A percentile compares a stretch with the other conserved stretches of the same genome.
Conservation (phyloP, 2,888 invertebrate species). For the Sinelater perroti region DNA sequence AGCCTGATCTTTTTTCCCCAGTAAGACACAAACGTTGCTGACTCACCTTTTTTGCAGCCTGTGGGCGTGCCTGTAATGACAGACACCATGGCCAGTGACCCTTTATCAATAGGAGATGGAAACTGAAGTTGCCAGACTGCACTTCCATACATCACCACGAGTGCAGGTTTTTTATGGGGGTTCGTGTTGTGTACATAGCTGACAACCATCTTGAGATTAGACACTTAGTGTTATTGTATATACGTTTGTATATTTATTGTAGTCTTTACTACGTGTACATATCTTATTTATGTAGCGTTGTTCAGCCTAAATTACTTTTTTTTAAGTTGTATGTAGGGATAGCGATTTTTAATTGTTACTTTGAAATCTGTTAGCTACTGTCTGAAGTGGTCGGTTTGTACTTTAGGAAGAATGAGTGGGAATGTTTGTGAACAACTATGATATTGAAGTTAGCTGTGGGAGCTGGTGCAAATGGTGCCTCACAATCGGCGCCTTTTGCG, state of each 20-base stretch:
- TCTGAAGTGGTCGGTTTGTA: too few species aligned
- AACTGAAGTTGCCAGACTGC: slow-evolving; percentile 26
- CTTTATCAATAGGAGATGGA: slow-evolving; percentile 31
- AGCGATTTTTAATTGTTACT: too few species aligned
- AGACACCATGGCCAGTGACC: slow-evolving; percentile 23
- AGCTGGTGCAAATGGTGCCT: too few species aligned
- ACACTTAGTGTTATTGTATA: slow-evolving; percentile 24
- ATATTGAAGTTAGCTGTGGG: too few species aligned
- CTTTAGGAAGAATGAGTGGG: too few species aligned
- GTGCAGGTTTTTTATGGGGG: slow-evolving; percentile 4
- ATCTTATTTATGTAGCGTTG: slow-evolving; percentile 16
- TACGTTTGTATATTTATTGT: slow-evolving; percentile 26
- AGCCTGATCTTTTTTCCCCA: background rate
- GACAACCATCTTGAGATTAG: slow-evolving; percentile 19
- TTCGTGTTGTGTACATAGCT: slow-evolving; percentile 8
- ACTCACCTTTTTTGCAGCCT: slow-evolving; percentile 20
- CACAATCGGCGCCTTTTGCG: too few species aligned
- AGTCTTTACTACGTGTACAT: slow-evolving; percentile 13
- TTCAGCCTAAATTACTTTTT: too few species aligned
- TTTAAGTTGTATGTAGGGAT: too few species aligned
- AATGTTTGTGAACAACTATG: too few species aligned
- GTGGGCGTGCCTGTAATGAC: slow-evolving; percentile 34
- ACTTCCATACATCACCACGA: too few species aligned
- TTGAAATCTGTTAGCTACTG: too few species aligned
- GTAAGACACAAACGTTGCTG: background rate